Conservation (phyloP, 2,888 invertebrate species). For the Clusia tigrina region DNA sequence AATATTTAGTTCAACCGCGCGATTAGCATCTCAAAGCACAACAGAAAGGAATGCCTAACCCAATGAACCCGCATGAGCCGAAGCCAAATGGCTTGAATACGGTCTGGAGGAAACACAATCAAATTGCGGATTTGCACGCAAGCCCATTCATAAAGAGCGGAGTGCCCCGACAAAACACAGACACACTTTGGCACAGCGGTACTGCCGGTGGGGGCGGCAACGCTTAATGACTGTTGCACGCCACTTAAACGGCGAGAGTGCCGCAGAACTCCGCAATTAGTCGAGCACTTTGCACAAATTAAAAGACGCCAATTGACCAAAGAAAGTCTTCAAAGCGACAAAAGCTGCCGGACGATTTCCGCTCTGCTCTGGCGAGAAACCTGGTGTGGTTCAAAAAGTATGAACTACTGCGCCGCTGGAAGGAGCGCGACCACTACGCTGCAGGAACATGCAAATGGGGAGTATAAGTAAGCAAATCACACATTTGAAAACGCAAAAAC, state of each 20-base stretch:
- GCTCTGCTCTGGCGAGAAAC: neutral
- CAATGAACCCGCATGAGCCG: too few species aligned
- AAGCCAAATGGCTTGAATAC: conserved; percentile 1
- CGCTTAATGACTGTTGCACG: conserved; percentile 5
- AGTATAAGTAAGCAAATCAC: neutral
- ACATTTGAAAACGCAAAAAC: too few species aligned
- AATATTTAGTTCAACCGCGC: too few species aligned
- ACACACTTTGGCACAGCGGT: too few species aligned
- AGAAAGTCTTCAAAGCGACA: neutral
- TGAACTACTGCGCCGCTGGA: neutral
- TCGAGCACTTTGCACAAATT: conserved; percentile 43
- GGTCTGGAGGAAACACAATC: conserved; percentile 24
- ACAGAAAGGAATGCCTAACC: neutral
- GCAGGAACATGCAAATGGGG: neutral
- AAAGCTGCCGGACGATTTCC: neutral
- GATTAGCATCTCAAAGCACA: neutral
- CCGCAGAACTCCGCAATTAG: conserved; percentile 45
- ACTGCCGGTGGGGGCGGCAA: neutral
- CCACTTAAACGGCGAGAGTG: neutral
- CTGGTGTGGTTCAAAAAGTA: neutral
- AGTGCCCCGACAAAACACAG: neutral
- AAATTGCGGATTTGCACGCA: conserved; percentile 47
- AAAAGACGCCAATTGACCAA: conserved; percentile 29
- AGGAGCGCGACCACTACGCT: neutral
- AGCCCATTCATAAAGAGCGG: conserved; percentile 23